Base-by-base conservation (phyloP, 2,113 vertebrate species). In the Agelaius tricolor region DNA sequence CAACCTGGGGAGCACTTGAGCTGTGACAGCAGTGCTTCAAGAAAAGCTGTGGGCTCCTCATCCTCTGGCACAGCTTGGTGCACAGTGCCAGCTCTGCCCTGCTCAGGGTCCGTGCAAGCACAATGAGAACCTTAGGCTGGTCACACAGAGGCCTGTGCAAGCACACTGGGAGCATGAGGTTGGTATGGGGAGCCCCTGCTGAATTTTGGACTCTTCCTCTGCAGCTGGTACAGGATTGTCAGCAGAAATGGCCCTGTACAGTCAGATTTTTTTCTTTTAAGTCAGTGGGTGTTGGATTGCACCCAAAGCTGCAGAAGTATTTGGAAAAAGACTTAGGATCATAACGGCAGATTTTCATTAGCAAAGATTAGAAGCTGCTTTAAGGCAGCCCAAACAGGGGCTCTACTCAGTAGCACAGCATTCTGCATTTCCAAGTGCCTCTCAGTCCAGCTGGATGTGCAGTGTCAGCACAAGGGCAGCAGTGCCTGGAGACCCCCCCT, bases 281-380 rank as follows among this genome's bases (percentile, higher is more conserved):
- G 54, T 55, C 59, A 63, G 33, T 13, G 35, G 30, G 14, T 61
- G 22, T 72, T 87, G 87, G 74, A 82, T 65, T 87, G 66, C 15
- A 15, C 31, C 26, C 74, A 89, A 87, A 89, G 58, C 89, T 73
- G n/a, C 68, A 72, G 43, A 93, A 83, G 19, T 55, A 83, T 90
- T 77, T 89, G 67, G 41, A 58, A 63, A 71, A 82, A 79, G 18
- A 66, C 41, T 75, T 73, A 37, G 47, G 75, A 69, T 95, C 68
- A 83, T 90, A 93, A 67, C 26, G 27, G 61, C 59, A 81, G 94
- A 95, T 90, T 95, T 79, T 85, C 88, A 93, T 97, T 95, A 95
- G 82, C 73, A 87, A 66, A 95, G 63, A 95, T 87, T 90, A 94
- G 91, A 93, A 88, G 75, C 87, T 90, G 39, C 84, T 93, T 90